Percentiles rank a stretch among this genome's conserved stretches.
Evolutionary conservation across 2,797 vertebrate species (phyloP).

Genomic region (Cottoperca gobio): DNA sequence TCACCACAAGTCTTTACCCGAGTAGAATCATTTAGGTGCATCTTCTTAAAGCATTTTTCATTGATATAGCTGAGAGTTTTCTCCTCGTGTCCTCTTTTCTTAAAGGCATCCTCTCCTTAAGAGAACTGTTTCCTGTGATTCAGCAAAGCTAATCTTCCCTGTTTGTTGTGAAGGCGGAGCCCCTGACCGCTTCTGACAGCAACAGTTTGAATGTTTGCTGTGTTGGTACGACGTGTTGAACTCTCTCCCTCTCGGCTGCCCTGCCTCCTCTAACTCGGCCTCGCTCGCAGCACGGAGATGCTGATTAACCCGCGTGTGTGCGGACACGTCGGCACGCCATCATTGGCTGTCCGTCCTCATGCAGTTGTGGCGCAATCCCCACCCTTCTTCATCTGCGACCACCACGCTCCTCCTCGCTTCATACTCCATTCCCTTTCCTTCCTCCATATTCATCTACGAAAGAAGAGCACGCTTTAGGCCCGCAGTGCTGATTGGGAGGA

Average conservation of each 20-base stretch:
- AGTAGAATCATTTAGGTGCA: constrained; percentile 67
- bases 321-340: constrained; percentile 25
- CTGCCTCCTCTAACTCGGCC: constrained; percentile 23
- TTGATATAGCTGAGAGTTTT: constrained; percentile 57
- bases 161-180: constrained; percentile 59
- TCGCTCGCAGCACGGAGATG: constrained; percentile 11
- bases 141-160: constrained; percentile 51
- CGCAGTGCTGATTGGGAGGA: constrained; percentile 84
- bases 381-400: constrained; percentile 37
- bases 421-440: constrained; percentile 26
- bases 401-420: constrained; percentile 16
- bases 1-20: constrained; percentile 56
- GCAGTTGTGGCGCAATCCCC: constrained; percentile 23
- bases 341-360: constrained; percentile 15
- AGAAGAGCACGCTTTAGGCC: constrained; percentile 69
- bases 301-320: constrained; percentile 27
- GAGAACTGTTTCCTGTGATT: constrained; percentile 64
- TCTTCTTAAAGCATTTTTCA: constrained; percentile 67
- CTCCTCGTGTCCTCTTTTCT: constrained; percentile 52
- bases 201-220: constrained; percentile 58
- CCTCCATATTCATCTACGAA: constrained; percentile 69
- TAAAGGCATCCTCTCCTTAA: constrained; percentile 47
- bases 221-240: constrained; percentile 58
- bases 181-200: constrained; percentile 59
- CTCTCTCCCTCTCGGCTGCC: constrained; percentile 28